A percentile compares a stretch with the other conserved stretches of the same genome.
These are phyloP conservation scores for Pogonocichla stellata DNA, from an alignment of 2,113 vertebrate genomes.

Conservation along the genomic window DNA sequence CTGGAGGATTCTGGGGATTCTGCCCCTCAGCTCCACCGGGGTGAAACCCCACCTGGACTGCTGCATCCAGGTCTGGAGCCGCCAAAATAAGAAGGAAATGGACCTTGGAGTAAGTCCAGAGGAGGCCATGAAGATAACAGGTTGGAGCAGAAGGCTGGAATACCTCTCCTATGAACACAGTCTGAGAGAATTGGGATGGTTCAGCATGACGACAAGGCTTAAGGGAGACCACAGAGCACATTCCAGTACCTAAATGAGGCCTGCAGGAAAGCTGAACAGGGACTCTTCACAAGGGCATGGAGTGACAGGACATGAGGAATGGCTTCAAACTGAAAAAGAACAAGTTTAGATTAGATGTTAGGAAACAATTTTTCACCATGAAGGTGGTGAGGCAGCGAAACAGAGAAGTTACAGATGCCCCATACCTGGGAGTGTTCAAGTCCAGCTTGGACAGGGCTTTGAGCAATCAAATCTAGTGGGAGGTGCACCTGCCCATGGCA, in stretches of 20 bases:
- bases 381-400: neutral
- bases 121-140: neutral
- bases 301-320: neutral
- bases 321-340: neutral
- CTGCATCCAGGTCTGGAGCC: neutral
- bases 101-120: neutral
- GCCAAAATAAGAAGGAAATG: neutral
- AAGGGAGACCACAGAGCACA: neutral
- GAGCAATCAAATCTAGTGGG: neutral
- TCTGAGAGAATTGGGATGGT: neutral
- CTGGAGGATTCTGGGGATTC: neutral
- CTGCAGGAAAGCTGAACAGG: neutral
- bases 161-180: neutral
- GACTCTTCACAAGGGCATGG: neutral
- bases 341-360: neutral
- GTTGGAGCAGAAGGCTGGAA: neutral
- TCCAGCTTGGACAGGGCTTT: neutral
- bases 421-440: neutral
- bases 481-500: neutral
- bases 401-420: neutral
- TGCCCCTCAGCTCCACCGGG: neutral
- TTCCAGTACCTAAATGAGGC: neutral
- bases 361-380: neutral
- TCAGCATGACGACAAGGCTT: neutral
- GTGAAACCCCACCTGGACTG: neutral